Evolutionary conservation across 2,113 vertebrate species (phyloP).

Genomic region (Ceuthmochares aereus): DNA sequence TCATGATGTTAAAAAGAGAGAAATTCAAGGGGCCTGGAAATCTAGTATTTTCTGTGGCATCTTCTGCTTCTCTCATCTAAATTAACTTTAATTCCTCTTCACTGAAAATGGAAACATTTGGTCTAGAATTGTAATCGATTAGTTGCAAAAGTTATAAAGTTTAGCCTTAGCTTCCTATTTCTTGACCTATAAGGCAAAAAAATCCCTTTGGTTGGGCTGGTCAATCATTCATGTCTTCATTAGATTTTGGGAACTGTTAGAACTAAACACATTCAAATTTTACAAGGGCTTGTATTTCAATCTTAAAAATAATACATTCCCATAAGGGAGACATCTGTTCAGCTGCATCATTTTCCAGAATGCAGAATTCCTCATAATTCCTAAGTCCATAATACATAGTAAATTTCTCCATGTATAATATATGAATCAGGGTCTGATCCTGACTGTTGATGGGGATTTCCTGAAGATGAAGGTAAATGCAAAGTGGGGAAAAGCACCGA

Average conservation of each 20-base stretch:
- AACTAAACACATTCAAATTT: not conserved
- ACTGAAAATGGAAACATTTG: not conserved
- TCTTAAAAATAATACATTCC: slow-evolving; percentile 13
- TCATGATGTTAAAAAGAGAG: not conserved
- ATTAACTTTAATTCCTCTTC: not conserved
- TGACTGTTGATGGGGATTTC: not conserved
- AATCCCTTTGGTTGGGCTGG: not conserved
- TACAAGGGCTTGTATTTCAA: not conserved
- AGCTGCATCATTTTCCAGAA: not conserved
- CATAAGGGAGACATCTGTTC: not conserved
- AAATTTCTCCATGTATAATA: not conserved
- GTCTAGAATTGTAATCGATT: not conserved
- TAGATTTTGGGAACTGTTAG: not conserved
- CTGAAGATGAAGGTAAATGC: not conserved
- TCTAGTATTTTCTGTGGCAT: not conserved
- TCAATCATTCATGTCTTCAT: not conserved
- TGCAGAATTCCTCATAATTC: not conserved
- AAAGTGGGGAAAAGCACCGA: not conserved
- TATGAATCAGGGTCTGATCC: not conserved
- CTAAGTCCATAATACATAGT: not conserved
- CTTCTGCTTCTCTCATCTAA: not conserved
- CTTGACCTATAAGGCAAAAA: not conserved
- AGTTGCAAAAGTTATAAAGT: not conserved
- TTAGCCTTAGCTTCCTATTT: not conserved
- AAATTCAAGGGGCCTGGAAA: not conserved